Percentiles rank a stretch among this genome's conserved stretches.
Conservation (phyloP, 2,888 invertebrate species). For the Patella caerulea region DNA sequence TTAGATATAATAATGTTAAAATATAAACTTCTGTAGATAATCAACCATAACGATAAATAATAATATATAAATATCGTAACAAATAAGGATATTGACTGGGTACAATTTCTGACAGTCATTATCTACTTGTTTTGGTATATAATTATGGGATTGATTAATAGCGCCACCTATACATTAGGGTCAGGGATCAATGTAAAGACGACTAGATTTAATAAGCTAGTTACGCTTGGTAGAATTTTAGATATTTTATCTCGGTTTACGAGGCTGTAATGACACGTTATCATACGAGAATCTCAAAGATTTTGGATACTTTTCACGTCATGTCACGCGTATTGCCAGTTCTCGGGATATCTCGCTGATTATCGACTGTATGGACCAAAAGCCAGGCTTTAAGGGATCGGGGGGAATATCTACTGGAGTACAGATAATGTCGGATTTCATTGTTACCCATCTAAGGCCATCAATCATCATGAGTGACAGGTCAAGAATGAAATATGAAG, state of each 20-base stretch:
- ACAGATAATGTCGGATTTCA: conserved; percentile 1
- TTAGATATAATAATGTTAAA: no score
- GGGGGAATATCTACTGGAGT: background rate
- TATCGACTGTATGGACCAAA: background rate
- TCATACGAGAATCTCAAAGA: background rate
- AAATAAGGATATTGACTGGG: no score
- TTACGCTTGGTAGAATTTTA: background rate
- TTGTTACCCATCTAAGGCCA: background rate
- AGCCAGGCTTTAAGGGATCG: background rate
- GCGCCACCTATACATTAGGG: conserved; percentile 12
- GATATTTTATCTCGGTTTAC: conserved; percentile 9
- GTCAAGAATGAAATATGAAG: background rate
- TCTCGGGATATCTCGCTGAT: conserved; percentile 1
- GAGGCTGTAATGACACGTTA: conserved; percentile 9
- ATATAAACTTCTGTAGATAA: no score
- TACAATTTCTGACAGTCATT: no score
- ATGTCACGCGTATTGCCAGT: conserved; percentile 4
- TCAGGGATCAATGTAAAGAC: background rate
- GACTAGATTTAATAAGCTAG: conserved; percentile 11
- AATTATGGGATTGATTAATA: conserved; percentile 10
- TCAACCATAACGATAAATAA: no score
- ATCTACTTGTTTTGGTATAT: background rate
- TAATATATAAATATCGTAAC: no score
- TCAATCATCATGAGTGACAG: conserved; percentile 8
- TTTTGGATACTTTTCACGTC: conserved; percentile 5